A percentile compares a stretch with the other conserved stretches of the same genome.
phyloP scores from a whole-genome alignment of 2,113 vertebrate genomes.

The Mastomys coucha region DNA sequence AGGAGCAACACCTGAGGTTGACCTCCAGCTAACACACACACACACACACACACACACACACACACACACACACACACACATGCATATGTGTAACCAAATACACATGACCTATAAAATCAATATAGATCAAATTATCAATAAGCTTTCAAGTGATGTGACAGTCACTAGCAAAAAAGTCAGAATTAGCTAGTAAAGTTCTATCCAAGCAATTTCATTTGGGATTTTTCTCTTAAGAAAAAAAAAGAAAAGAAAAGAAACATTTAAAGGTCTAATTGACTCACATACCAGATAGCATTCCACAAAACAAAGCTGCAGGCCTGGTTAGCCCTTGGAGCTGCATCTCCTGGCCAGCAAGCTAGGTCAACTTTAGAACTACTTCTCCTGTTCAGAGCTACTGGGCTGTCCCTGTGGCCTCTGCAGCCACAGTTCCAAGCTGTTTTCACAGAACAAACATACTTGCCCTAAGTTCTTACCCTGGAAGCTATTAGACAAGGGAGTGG shows the following conservation, averaged over 20 bases:
- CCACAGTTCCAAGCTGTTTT: neutral
- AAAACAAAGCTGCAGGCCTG: neutral
- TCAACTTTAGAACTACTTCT: neutral
- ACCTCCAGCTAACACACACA: no score
- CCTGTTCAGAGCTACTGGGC: neutral
- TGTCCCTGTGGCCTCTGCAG: neutral
- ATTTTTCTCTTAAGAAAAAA: neutral
- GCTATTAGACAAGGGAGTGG: neutral
- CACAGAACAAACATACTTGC: neutral
- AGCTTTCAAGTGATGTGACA: neutral
- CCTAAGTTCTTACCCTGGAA: neutral
- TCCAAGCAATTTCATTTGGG: constrained; percentile 22
- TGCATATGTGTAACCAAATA: neutral
- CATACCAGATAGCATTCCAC: neutral
- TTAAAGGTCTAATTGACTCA: neutral
- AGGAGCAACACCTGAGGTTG: neutral
- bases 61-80: neutral
- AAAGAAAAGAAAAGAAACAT: neutral
- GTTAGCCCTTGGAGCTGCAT: neutral
- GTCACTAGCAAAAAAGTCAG: constrained; percentile 38
- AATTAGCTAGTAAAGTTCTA: constrained; percentile 58
- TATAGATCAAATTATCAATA: neutral
- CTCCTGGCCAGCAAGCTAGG: no score
- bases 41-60: neutral
- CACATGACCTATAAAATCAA: neutral